Base-by-base conservation (phyloP, 2,113 vertebrate species). In the Seriola rivoliana region DNA sequence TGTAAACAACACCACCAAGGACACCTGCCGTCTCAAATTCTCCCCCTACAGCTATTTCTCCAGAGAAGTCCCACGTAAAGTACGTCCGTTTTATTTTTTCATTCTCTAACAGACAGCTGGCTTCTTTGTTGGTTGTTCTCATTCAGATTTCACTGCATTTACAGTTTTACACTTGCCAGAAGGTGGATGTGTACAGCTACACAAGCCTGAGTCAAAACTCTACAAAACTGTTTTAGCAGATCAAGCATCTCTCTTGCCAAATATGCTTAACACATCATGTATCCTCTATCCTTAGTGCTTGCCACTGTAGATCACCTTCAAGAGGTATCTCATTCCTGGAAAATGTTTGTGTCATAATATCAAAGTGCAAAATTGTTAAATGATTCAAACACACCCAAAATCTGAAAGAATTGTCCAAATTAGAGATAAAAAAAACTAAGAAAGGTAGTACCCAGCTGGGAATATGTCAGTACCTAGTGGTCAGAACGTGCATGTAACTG, bases 1-100 rank as follows among this genome's bases (percentile, higher is more conserved):
- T 69, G 90, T 97, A 71, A 99, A 98, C 93, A 95, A 93, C 84
- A 97, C 96, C 59, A 97, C 96, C 70, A 97, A 97, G 94, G 97
- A 99, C 91, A 97, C 96, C 87, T 99, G 97, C 93, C 97, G 95
- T 90, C 95, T 99, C 81, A 99, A 99, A 93, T 99, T 99, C 87
- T 95, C 96, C 75, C 97, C 97, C 76, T 99, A 99, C 93, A 99
- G 97, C 91, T 99, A 99, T 93, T 99, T 99, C 94, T 99, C 97
- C 92, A 96, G 97, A 91, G 98, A 99, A 1, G 93, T 95, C 0
- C 96, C 97, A 36, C 96, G 97, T 13, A 99, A 98, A 96, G 98
- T 99, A 86, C n/a, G 93, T 89, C 1, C 1, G 55, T 42, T 60
- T 3, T 11, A 6, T 21, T 11, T 64, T 50, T 80, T 63, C 29